phyloP scores from a whole-genome alignment of 2,888 invertebrate genomes.

The Glaucopsyche alexis region DNA sequence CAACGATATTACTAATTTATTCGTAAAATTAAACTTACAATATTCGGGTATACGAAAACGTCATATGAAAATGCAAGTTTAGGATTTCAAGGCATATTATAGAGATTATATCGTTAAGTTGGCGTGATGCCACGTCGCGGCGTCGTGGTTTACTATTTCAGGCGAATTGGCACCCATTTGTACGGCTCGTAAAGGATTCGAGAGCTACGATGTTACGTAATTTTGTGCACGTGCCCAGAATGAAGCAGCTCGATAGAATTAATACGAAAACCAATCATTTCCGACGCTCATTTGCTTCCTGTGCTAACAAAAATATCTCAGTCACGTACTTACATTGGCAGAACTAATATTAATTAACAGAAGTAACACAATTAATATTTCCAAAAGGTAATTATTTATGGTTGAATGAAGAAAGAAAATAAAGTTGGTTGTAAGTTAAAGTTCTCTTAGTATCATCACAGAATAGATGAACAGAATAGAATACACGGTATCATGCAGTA shows the following conservation, averaged over 20 bases:
- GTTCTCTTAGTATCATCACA: no score
- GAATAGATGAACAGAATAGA: no score
- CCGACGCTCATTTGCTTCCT: conserved; percentile 21
- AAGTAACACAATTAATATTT: no score
- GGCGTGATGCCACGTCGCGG: conserved; percentile 55
- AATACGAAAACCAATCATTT: conserved; percentile 31
- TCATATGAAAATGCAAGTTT: conserved; percentile 46
- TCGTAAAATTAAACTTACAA: conserved; percentile 34
- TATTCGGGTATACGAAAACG: conserved; percentile 30
- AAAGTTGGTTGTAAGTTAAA: no score
- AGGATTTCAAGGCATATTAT: conserved; percentile 42
- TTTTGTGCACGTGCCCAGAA: conserved; percentile 45
- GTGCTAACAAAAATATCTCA: conserved; percentile 1
- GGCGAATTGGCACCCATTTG: conserved; percentile 55
- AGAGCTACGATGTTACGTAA: conserved; percentile 38
- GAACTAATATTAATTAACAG: background rate
- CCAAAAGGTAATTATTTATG: no score
- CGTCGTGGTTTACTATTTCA: conserved; percentile 48
- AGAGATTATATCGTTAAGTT: conserved; percentile 48
- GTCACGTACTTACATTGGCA: background rate
- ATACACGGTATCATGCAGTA: no score
- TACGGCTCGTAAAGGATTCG: conserved; percentile 46
- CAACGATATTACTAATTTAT: conserved; percentile 44
- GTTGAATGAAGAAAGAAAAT: no score
- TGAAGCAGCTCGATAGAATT: conserved; percentile 27